Evolutionary conservation across 1,140 invertebrate species (phyloP), one percentile per base, ranked within the genome.

Genomic region (Bombus waltoni): DNA sequence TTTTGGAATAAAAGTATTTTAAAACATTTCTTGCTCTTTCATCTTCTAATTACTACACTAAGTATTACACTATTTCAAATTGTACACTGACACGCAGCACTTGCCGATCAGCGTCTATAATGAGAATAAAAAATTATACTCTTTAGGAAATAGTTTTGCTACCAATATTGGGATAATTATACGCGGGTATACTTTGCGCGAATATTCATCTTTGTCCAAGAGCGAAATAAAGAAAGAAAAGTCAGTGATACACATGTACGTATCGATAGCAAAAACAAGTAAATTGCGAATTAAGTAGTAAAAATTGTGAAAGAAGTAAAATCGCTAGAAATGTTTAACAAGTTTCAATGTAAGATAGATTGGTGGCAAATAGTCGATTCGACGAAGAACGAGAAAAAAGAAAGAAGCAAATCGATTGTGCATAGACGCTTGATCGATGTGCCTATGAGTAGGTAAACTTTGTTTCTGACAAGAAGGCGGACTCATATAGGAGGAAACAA

Each of bases 401-500:
- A 68, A 28, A 25, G 25, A 42, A 38, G 6, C 25, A 25, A 28
- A n/a, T 15, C 18, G 9, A 5, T 22, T 10, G 22, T 38, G 38
- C 35, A 78, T 59, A 59, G 66, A 47, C 53, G 32, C 25, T 78
- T 53, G 82, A 78, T n/a, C 66, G 66, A 59, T 40, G 18, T 73
- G 68, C 40, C 68, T 53, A 22, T 57, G 42, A 32, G 77, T 73
- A 80, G 57, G 77, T 40, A 62, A 85, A 73, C 42, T 85, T 73
- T 81, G 71, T 85, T 81, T 18, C 32, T 72, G 84, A 68, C 70
- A 44, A 74, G 57, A 81, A 75, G 44, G 3, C 28, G 53, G 35
- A 22, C 22, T 68, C 72, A 70, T 85, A 81, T 75, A 70, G 32
- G 62, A 70, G 25, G 15, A 32, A 85, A 81, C 78, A 70, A 81